Percentiles rank a stretch among this genome's conserved stretches.
Evolutionary conservation across 37 sponge, comb jelly and placozoan species (phyloP).

Genomic region (Petrosia ficiformis): DNA sequence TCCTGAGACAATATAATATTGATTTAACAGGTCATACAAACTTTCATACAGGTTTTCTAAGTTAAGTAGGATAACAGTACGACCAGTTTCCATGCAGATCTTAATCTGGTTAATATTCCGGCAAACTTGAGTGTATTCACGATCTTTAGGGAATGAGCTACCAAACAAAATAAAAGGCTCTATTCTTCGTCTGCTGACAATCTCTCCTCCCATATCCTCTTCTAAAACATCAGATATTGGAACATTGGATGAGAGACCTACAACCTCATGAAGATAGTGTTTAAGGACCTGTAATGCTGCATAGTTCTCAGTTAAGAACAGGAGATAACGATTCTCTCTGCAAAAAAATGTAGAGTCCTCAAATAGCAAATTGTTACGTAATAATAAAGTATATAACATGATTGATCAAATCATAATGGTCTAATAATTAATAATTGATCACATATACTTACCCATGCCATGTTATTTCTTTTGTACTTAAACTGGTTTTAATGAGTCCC

Average conservation of each 20-base stretch:
- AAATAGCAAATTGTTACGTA: too few species aligned
- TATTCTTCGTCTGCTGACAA: not conserved
- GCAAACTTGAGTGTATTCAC: slow-evolving; percentile 93
- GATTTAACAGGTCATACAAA: slow-evolving; percentile 93
- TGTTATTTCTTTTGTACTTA: slow-evolving; percentile 50
- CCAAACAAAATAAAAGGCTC: slow-evolving; percentile 87
- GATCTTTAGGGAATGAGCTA: slow-evolving; percentile 93
- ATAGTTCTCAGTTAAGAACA: slow-evolving; percentile 91
- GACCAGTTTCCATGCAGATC: slow-evolving; percentile 93
- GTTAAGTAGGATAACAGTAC: slow-evolving; percentile 86
- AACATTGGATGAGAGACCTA: too few species aligned
- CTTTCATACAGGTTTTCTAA: slow-evolving; percentile 96
- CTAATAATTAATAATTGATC: not conserved
- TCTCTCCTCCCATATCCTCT: not conserved
- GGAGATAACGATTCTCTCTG: slow-evolving; percentile 91
- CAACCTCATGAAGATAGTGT: slow-evolving; percentile 33
- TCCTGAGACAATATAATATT: slow-evolving; percentile 67
- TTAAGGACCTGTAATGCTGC: slow-evolving; percentile 83
- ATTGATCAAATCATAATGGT: not conserved
- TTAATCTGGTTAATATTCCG: slow-evolving; percentile 94
- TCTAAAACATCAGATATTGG: not conserved
- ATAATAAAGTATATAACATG: not conserved
- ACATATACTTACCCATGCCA: slow-evolving; percentile 68
- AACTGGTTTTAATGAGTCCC: slow-evolving; percentile 74
- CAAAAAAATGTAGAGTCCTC: slow-evolving; percentile 1